These are phyloP conservation scores for Ochropacha duplaris DNA, from an alignment of 2,888 invertebrate species.

Conservation along the genomic window DNA sequence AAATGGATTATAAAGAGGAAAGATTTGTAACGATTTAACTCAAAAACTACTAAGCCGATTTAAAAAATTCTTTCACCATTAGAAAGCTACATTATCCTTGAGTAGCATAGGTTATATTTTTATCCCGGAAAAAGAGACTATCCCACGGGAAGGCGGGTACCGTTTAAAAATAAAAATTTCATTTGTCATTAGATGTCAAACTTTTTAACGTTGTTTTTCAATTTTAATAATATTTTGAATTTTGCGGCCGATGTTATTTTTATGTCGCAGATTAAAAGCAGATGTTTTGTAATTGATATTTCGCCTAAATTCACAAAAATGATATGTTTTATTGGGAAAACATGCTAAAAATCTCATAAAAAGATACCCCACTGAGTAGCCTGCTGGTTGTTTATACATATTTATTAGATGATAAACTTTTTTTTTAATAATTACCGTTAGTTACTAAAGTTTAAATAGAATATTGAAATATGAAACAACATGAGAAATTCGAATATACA, in stretches of 20 bases:
- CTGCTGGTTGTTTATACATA: slow-evolving; percentile 1
- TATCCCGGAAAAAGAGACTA: too few relatives aligned
- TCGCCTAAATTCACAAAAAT: background rate
- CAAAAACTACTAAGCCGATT: too few relatives aligned
- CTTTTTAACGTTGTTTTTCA: too few relatives aligned
- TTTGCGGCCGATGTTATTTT: background rate
- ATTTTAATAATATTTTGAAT: background rate
- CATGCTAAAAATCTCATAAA: background rate
- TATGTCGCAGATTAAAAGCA: background rate
- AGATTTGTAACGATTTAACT: too few relatives aligned
- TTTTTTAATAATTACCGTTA: background rate
- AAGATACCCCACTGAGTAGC: background rate
- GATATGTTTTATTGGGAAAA: background rate
- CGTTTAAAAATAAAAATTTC: too few relatives aligned
- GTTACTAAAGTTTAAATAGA: background rate
- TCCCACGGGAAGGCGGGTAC: too few relatives aligned
- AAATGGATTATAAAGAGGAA: too few relatives aligned
- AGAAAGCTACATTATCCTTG: too few relatives aligned
- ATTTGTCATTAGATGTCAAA: too few relatives aligned
- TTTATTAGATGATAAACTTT: slow-evolving; percentile 1
- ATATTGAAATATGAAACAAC: background rate
- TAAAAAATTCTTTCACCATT: too few relatives aligned
- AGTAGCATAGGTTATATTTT: too few relatives aligned
- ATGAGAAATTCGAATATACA: background rate
- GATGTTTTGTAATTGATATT: background rate